These are phyloP conservation scores for Corythornis vintsioides DNA, from an alignment of 2,113 vertebrate species.

Conservation along the genomic window DNA sequence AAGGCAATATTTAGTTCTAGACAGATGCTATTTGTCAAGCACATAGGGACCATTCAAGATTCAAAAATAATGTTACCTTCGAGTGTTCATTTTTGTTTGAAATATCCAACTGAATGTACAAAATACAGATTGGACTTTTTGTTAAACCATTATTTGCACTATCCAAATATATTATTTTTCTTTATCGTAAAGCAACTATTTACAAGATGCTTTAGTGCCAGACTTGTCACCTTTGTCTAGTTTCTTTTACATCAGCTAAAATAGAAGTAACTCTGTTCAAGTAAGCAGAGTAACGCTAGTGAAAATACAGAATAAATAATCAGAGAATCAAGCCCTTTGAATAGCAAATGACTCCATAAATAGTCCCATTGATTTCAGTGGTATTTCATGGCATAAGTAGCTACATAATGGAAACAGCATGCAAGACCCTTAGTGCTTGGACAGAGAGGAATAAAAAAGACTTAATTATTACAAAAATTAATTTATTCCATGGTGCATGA, in stretches of 20 bases:
- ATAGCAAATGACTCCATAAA: constrained; percentile 68
- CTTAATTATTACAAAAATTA: background rate
- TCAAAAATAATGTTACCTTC: constrained; percentile 36
- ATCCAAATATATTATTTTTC: constrained; percentile 19
- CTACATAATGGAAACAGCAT: constrained; percentile 25
- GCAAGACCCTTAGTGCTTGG: background rate
- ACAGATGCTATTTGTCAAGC: constrained; percentile 32
- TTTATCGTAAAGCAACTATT: constrained; percentile 44
- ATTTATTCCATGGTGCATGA: background rate
- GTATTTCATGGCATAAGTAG: constrained; percentile 48
- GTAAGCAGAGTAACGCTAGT: constrained; percentile 47
- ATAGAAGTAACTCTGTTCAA: constrained; percentile 60
- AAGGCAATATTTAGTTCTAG: constrained; percentile 2
- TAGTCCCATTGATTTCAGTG: constrained; percentile 63
- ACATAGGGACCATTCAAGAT: background rate
- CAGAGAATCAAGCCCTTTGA: constrained; percentile 62
- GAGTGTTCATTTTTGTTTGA: constrained; percentile 9
- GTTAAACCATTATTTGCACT: background rate
- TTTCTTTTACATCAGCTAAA: constrained; percentile 51
- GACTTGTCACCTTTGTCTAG: constrained; percentile 48
- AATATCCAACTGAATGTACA: background rate
- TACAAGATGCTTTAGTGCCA: constrained; percentile 20
- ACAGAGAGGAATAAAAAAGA: background rate
- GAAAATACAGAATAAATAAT: constrained; percentile 66
- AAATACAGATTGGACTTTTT: constrained; percentile 15